Evolutionary conservation across 37 sponge, comb jelly and placozoan genomes (phyloP), one percentile per base, ranked within the genome.

Genomic region (Bolinopsis microptera): DNA sequence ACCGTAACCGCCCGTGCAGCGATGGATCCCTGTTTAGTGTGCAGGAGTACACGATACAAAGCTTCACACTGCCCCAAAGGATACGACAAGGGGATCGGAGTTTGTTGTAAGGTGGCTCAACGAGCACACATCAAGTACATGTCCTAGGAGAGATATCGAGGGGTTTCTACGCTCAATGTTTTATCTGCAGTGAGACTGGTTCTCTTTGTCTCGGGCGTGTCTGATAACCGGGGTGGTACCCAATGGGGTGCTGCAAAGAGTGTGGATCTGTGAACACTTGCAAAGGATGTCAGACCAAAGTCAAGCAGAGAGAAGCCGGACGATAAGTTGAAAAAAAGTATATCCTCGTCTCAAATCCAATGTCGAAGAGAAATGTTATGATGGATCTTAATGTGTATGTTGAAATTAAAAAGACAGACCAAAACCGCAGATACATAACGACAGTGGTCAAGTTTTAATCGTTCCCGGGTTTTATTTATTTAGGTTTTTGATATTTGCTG

Each of bases 101-200:
- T 94, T 9, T 97, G 97, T 74, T 97, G 95, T 94, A 95, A 95
- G 77, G 96, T 96, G 93, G 97, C 96, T 0, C 88, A 67, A 69
- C 18, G 95, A 95, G 2, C 97, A 97, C 94, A 95, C 93, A 25
- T 90, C 94, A 38, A 93, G 76, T 35, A 27, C 94, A 0, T 97
- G 97, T 76, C 72, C 75, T 26, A 69, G 86, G 67, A 76, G 24
- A 32, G 90, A 93, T 13, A 94, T 94, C 22, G 22, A 90, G 25
- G 95, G 93, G 35, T 98, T 94, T 74, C 97, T 96, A 95, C 94
- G 98, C 98, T 2, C 96, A 95, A 72, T 98, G 98, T 93, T 98
- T 96, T 74, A 96, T 98, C 23, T 98, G 98, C 69, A 93, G 93
- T 24, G 96, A 96, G 83, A 69, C 92, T 0, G 98, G 98, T 8